Base-by-base conservation (phyloP, 1,140 invertebrate species). In the Himalopsyche phryganea region DNA sequence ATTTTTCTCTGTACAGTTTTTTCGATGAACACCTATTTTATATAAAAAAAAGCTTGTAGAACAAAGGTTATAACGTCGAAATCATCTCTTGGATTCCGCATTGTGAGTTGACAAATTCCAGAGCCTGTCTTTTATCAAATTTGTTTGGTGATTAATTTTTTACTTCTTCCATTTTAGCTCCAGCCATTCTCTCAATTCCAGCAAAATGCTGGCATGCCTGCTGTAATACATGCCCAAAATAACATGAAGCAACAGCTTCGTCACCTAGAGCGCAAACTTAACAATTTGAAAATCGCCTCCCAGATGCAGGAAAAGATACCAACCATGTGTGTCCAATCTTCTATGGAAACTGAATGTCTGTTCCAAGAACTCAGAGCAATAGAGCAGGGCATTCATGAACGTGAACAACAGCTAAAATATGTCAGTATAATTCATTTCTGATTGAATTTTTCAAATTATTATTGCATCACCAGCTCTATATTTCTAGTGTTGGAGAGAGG, bases 341-440 rank as follows among this genome's bases (percentile, higher is more conserved):
- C 81, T 48, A 76, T 70, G 54, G 77, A 83, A 62, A 78, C 81
- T 15, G 83, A 85, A 60, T 73, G 80, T 58, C 66, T 86, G 13
- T 80, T 82, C 80, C 84, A 64, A 19, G 84, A 87, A 68, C 70
- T 86, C 20, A 81, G 83, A 60, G 72, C 84, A 63, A 85, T 86
- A 15, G 83, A 86, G 68, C 83, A 85, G 53, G 83, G 83, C 9
- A 86, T 87, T 59, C 73, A 80, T 41, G 83, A 85, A 60, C 83
- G 82, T 60, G 82, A 56, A 45, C 45, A 56, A 11, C 53, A 56
- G 35, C 32, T 53, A 11, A 45, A 38, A 53, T 40, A 44, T 18
- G 51, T 45, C 18, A 33, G 51, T 15, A 49, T 14, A 10, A 20
- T 19, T 47, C 5, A 47, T 23, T 47, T 23, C 10, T 11, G n/a